Evolutionary conservation across 2,888 invertebrate genomes (phyloP).

Genomic region (Cacoxenus indagator): DNA sequence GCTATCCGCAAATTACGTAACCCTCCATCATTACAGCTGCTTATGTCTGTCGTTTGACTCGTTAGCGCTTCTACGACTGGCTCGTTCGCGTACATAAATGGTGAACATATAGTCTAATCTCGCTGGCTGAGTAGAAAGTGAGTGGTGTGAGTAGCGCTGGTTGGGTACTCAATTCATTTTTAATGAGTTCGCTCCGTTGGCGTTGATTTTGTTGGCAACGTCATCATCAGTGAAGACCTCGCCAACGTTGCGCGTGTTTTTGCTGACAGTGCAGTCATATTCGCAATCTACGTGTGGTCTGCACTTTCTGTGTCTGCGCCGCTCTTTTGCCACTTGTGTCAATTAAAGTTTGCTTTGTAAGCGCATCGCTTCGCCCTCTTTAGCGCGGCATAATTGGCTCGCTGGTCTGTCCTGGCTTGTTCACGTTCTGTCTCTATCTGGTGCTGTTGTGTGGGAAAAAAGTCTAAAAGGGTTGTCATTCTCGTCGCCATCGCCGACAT

Average conservation of each 20-base stretch:
- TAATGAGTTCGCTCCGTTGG: constrained; percentile 19
- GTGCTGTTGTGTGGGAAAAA: constrained; percentile 6
- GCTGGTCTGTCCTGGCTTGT: constrained; percentile 8
- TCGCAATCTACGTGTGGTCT: not conserved
- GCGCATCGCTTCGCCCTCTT: constrained; percentile 37
- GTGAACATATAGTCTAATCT: constrained; percentile 35
- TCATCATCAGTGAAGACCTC: constrained; percentile 7
- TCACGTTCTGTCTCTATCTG: constrained; percentile 1
- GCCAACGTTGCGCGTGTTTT: not conserved
- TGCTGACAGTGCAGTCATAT: not conserved
- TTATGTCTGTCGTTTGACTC: constrained; percentile 34
- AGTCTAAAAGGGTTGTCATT: constrained; percentile 33
- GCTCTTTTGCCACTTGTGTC: constrained; percentile 38
- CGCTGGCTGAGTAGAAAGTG: not conserved
- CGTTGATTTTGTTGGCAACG: constrained; percentile 34
- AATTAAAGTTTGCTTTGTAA: constrained; percentile 48
- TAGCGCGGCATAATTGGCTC: constrained; percentile 51
- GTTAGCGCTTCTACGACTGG: constrained; percentile 59
- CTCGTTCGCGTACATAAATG: constrained; percentile 41
- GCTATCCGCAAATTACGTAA: too few species aligned
- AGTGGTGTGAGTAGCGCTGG: not conserved
- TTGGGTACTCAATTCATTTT: not conserved
- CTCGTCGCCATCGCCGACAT: not conserved
- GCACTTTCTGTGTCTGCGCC: not conserved
- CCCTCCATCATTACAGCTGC: not conserved